Conservation (phyloP, 2,113 vertebrate genomes). For the Chamaetylas fuelleborni region DNA sequence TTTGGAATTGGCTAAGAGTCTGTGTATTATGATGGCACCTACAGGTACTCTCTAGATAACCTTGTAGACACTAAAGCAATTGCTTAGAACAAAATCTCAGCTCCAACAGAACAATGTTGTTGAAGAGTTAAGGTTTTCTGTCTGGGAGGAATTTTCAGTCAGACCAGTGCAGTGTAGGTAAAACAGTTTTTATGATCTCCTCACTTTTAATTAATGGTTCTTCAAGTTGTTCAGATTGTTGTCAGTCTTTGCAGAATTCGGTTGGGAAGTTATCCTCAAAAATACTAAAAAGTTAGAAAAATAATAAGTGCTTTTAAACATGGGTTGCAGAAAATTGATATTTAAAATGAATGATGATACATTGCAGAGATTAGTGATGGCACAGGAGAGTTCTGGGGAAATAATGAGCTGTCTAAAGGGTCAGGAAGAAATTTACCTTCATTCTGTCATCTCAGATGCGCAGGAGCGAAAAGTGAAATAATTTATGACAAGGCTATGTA, state of each 20-base stretch:
- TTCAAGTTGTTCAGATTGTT: not conserved
- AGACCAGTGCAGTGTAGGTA: not conserved
- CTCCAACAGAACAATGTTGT: not conserved
- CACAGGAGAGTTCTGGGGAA: not conserved
- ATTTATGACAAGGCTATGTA: conserved; percentile 23
- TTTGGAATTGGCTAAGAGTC: fast-evolving
- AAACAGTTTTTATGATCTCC: not conserved
- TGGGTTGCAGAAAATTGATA: not conserved
- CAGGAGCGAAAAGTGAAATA: not conserved
- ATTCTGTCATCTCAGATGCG: not conserved
- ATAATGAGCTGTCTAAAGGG: conserved; percentile 37
- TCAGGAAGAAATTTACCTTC: not conserved
- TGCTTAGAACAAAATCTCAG: not conserved
- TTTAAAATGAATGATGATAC: conserved; percentile 13
- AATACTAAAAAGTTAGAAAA: not conserved
- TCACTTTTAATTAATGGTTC: not conserved
- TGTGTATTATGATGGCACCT: not conserved
- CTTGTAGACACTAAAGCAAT: not conserved
- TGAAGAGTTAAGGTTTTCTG: not conserved
- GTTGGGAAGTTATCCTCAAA: not conserved
- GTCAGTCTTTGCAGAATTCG: not conserved
- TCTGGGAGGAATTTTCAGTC: not conserved
- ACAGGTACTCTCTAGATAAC: not conserved
- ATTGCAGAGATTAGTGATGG: not conserved
- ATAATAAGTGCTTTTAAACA: not conserved